Conservation (phyloP, 2,888 invertebrate species). For the Lasius platythorax region DNA sequence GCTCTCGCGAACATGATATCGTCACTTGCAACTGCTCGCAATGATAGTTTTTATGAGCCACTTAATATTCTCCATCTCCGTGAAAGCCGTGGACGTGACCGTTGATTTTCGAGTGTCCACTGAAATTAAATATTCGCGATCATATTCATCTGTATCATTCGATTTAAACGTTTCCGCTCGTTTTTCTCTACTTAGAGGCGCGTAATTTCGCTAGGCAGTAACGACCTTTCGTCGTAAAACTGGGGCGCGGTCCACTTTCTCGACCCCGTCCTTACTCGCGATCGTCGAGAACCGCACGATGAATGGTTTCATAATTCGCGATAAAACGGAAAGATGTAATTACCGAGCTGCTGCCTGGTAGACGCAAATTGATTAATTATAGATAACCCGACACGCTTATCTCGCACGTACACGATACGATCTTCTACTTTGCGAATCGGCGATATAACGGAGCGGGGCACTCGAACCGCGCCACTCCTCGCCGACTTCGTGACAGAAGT, state of each 20-base stretch:
- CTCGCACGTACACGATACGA: conserved; percentile 48
- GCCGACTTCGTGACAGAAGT: conserved; percentile 47
- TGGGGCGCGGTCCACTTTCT: conserved; percentile 54
- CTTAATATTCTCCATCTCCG: conserved; percentile 11
- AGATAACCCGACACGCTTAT: conserved; percentile 60
- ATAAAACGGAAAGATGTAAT: conserved; percentile 61
- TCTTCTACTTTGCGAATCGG: conserved; percentile 53
- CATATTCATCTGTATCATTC: not conserved
- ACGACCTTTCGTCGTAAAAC: conserved; percentile 41
- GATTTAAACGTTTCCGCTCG: not conserved
- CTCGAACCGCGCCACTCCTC: conserved; percentile 52
- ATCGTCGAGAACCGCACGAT: conserved; percentile 57
- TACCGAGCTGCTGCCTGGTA: conserved; percentile 55
- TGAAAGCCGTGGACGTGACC: conserved; percentile 25
- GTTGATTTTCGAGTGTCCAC: conserved; percentile 24
- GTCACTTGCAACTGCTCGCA: conserved; percentile 55
- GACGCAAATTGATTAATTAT: conserved; percentile 68
- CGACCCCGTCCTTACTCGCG: conserved; percentile 21
- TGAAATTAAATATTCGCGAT: conserved; percentile 35
- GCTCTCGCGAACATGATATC: conserved; percentile 58
- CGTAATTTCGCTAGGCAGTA: not conserved
- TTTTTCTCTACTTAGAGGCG: conserved; percentile 6
- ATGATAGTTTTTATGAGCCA: conserved; percentile 51
- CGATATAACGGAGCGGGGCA: conserved; percentile 56
- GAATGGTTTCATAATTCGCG: conserved; percentile 68